phyloP scores from a whole-genome alignment of 2,888 invertebrate species.

The Tanypteryx hageni region DNA sequence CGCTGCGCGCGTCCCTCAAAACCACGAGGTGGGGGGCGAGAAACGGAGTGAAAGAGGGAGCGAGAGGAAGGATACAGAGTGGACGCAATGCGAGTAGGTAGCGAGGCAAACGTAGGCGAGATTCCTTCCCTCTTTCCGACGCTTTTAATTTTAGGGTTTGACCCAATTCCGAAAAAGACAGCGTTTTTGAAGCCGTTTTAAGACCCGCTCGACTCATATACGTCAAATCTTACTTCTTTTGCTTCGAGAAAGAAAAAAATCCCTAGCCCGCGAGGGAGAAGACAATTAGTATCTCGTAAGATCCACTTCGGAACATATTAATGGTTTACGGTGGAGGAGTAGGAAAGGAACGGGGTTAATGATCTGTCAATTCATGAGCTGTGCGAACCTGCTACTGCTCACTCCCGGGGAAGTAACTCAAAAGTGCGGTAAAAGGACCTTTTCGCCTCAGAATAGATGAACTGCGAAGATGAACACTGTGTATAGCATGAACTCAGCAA shows the following conservation, averaged over 20 bases:
- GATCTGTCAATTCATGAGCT: neutral
- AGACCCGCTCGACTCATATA: neutral
- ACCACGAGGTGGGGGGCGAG: neutral
- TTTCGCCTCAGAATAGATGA: no score
- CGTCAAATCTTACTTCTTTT: neutral
- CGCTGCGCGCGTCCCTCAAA: neutral
- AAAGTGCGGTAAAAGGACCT: neutral
- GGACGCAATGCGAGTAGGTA: constrained; percentile 8
- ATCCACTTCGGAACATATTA: neutral
- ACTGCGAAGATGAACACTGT: no score
- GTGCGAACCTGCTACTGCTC: neutral
- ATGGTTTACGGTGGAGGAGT: neutral
- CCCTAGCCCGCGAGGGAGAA: neutral
- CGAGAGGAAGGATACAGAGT: no score
- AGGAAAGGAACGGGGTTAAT: constrained; percentile 1
- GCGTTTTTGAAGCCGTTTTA: neutral
- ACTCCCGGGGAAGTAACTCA: neutral
- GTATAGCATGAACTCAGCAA: no score
- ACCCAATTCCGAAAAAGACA: constrained; percentile 35
- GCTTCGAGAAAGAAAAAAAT: neutral
- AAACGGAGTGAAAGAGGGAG: neutral
- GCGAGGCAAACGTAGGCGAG: neutral
- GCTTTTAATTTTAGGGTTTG: constrained; percentile 13
- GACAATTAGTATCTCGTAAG: constrained; percentile 1
- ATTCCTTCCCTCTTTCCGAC: neutral